Conservation (phyloP, 2,888 invertebrate species). For the Aspidiotus rigidus region DNA sequence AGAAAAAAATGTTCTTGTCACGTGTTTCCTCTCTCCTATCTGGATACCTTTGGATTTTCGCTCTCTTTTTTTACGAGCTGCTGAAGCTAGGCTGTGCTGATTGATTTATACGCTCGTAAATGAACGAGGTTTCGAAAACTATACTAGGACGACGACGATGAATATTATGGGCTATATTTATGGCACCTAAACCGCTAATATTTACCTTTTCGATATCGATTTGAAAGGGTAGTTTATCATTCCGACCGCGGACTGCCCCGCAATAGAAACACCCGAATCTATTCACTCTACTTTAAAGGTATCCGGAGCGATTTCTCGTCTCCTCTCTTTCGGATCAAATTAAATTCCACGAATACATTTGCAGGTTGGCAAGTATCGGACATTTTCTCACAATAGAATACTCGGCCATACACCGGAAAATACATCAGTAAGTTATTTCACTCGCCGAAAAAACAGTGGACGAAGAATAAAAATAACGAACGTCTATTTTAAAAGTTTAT, state of each 20-base stretch:
- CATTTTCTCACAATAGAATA: no score
- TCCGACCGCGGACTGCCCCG: not conserved
- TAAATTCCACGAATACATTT: no score
- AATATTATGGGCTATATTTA: conserved; percentile 5
- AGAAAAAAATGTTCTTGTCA: not conserved
- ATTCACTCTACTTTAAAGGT: not conserved
- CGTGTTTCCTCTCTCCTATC: conserved; percentile 8
- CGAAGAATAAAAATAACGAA: no score
- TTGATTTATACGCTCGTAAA: conserved; percentile 31
- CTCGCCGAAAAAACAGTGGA: no score
- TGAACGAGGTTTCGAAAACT: conserved; percentile 11
- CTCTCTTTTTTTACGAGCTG: conserved; percentile 8
- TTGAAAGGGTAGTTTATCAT: not conserved
- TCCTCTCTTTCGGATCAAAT: no score
- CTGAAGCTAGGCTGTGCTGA: conserved; percentile 11
- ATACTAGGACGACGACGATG: no score
- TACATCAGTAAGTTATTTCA: no score
- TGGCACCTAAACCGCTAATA: not conserved
- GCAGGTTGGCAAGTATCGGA: no score
- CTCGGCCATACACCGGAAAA: no score
- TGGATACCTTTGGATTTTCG: conserved; percentile 3
- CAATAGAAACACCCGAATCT: no score
- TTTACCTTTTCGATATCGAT: conserved; percentile 2
- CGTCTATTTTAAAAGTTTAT: no score
- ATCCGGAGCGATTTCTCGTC: not conserved